A percentile compares a stretch with the other conserved stretches of the same genome.
These are phyloP conservation scores for Cyphomyrmex costatus DNA, from an alignment of 1,140 invertebrate species.

Conservation along the genomic window DNA sequence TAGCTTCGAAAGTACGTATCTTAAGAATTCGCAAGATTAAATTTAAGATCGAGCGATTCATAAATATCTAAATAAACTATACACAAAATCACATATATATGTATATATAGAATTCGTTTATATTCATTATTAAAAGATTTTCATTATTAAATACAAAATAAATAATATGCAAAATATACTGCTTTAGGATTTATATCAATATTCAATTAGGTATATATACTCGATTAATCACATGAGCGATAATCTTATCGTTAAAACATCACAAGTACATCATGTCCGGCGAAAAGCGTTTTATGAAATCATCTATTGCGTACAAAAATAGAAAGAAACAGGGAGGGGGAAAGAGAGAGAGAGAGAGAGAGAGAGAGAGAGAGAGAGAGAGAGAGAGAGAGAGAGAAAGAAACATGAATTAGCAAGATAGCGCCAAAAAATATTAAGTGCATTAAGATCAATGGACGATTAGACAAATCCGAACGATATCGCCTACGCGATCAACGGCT, in stretches of 20 bases:
- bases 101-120: not conserved
- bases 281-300: slow-evolving; percentile 29
- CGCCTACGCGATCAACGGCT: slow-evolving; percentile 71
- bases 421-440: not conserved
- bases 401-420: slow-evolving; percentile 30
- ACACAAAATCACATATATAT: not conserved
- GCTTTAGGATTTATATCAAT: not conserved
- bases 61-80: not conserved
- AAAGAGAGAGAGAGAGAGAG: not conserved
- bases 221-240: not conserved
- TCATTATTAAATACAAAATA: not conserved
- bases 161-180: not conserved
- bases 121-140: no score
- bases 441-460: slow-evolving; percentile 72
- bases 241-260: slow-evolving; percentile 30
- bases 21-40: slow-evolving; percentile 4
- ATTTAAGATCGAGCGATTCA: not conserved
- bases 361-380: slow-evolving; percentile 15
- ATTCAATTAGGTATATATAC: not conserved
- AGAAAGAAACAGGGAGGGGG: no score
- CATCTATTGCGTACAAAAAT: slow-evolving; percentile 13
- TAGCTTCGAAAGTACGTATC: not conserved
- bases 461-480: slow-evolving; percentile 76
- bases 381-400: slow-evolving; percentile 11
- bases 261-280: not conserved